Conservation (phyloP, 64 coral and sea anemone genomes). For the Anthopleura sola region DNA sequence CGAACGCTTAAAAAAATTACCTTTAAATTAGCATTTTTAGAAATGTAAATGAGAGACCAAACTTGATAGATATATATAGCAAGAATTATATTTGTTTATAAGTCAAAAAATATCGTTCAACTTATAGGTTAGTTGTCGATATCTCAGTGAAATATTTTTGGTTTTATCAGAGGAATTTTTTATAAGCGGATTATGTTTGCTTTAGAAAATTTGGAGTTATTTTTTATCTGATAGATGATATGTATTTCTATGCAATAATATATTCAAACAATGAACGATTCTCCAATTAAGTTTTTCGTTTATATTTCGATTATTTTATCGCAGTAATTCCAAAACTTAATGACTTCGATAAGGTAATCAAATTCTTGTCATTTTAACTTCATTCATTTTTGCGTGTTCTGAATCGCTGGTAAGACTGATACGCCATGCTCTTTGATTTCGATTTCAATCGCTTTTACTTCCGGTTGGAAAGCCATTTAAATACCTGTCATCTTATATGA, state of each 20-base stretch:
- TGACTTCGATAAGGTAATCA: not conserved
- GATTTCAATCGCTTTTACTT: not conserved
- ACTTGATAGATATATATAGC: no score
- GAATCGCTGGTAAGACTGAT: not conserved
- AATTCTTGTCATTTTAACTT: not conserved
- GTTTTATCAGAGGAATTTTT: not conserved
- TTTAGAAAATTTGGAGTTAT: not conserved
- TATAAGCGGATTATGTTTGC: not conserved
- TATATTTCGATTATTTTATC: not conserved
- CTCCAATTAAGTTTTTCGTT: not conserved
- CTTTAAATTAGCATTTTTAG: not conserved
- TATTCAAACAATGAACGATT: not conserved
- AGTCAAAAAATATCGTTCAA: not conserved
- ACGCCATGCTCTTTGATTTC: not conserved
- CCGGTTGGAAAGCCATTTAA: slow-evolving; percentile 11
- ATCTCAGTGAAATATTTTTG: not conserved
- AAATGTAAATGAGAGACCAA: not conserved
- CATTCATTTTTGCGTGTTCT: not conserved
- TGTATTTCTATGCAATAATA: no score
- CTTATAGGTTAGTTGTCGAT: not conserved
- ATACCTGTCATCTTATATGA: slow-evolving; percentile 13
- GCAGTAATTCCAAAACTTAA: not conserved
- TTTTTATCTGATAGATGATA: no score
- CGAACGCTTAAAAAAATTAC: not conserved
- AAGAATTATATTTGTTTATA: not conserved